phyloP scores from a whole-genome alignment of 2,113 vertebrate species.

The Lanius ludovicianus region DNA sequence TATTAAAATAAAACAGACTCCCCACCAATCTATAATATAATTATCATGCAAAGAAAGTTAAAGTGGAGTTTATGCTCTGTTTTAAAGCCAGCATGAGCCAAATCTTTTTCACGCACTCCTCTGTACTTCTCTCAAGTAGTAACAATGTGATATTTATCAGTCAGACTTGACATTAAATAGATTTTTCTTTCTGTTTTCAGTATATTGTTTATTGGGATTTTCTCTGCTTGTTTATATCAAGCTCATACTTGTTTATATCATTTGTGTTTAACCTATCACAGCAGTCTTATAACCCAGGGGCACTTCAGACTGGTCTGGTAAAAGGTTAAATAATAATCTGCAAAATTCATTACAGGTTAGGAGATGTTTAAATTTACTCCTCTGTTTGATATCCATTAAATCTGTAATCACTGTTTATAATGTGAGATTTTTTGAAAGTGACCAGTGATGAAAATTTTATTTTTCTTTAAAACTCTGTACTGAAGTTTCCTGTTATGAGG shows the following conservation, averaged over 20 bases:
- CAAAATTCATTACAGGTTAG: not conserved
- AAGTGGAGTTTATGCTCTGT: not conserved
- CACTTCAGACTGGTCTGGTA: not conserved
- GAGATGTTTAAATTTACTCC: not conserved
- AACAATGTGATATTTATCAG: not conserved
- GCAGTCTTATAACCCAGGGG: not conserved
- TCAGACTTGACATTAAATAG: not conserved
- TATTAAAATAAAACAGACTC: not conserved
- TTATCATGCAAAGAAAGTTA: not conserved
- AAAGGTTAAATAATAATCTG: not conserved
- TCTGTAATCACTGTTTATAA: not conserved
- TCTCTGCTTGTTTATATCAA: not conserved
- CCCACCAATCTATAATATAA: not conserved
- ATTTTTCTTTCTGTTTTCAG: not conserved
- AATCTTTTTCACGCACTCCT: fast-evolving
- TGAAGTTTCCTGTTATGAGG: not conserved
- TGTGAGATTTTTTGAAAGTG: not conserved
- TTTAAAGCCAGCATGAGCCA: not conserved
- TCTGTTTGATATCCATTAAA: not conserved
- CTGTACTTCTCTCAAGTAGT: not conserved
- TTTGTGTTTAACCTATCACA: not conserved
- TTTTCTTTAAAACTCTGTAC: not conserved
- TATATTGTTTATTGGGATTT: not conserved
- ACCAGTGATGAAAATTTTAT: not conserved
- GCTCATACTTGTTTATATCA: not conserved